These are phyloP conservation scores for Icerya purchasi DNA, from an alignment of 2,888 invertebrate species.

Conservation along the genomic window DNA sequence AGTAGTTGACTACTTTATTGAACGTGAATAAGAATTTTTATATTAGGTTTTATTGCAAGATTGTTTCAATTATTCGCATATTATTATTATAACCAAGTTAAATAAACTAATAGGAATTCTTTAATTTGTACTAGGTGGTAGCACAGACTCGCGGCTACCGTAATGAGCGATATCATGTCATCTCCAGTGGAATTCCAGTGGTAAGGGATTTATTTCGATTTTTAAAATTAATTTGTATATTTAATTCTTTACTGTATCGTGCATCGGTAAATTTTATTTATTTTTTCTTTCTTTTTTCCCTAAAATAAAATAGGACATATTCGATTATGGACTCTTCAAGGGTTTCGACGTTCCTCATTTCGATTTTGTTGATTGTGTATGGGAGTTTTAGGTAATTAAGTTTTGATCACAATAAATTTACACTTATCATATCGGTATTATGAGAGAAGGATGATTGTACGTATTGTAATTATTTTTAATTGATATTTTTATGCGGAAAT, in stretches of 20 bases:
- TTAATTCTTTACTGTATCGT: background rate
- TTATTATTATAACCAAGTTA: too few relatives aligned
- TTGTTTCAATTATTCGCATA: too few relatives aligned
- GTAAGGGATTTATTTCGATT: constrained; percentile 22
- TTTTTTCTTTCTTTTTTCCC: background rate
- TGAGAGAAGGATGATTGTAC: background rate
- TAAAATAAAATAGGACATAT: constrained; percentile 46
- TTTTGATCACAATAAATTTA: too few relatives aligned
- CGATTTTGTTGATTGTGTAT: constrained; percentile 89
- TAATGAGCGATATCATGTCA: constrained; percentile 23
- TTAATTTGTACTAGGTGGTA: too few relatives aligned
- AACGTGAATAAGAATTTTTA: too few relatives aligned
- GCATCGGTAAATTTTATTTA: background rate
- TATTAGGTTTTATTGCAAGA: too few relatives aligned
- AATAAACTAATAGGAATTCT: too few relatives aligned
- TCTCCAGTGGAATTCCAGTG: constrained; percentile 31
- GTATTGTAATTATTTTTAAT: constrained; percentile 8
- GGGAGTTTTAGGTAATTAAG: constrained; percentile 68
- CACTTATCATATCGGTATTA: too few relatives aligned
- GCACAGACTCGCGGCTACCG: constrained; percentile 8
- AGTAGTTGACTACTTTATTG: too few relatives aligned
- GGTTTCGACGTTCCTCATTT: constrained; percentile 89
- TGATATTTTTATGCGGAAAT: background rate
- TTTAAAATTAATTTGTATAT: background rate
- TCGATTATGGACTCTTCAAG: constrained; percentile 94